A percentile compares a stretch with the other conserved stretches of the same genome.
Conservation (phyloP, 2,113 vertebrate genomes). For the Ginglymostoma cirratum region DNA sequence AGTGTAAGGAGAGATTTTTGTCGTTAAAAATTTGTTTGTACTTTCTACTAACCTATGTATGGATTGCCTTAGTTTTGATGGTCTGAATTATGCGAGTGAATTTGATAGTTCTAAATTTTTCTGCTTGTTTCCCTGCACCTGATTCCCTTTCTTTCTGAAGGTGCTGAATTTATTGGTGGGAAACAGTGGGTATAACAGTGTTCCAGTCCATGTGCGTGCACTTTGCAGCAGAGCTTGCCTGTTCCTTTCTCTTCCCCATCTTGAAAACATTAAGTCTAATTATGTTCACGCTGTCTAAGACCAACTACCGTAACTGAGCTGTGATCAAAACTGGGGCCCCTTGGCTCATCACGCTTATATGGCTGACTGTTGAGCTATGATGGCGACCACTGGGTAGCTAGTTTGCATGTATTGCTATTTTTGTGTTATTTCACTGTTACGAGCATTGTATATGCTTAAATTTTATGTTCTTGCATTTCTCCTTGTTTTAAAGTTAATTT, state of each 20-base stretch:
- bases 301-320: background rate
- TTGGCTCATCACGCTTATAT: background rate
- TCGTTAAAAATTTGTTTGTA: background rate
- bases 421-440: background rate
- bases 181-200: background rate
- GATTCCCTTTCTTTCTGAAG: background rate
- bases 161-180: background rate
- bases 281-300: background rate
- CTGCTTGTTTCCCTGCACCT: background rate
- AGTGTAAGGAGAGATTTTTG: background rate
- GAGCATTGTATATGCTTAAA: background rate
- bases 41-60: too few relatives aligned
- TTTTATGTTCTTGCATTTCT: background rate
- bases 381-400: background rate
- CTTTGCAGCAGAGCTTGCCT: background rate
- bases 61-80: background rate
- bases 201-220: background rate
- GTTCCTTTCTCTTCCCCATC: background rate
- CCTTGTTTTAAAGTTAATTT: background rate
- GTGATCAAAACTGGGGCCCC: background rate
- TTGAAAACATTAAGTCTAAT: background rate
- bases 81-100: background rate
- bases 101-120: background rate
- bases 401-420: background rate
- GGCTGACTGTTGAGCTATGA: background rate